Evolutionary conservation across 2,888 invertebrate species (phyloP).

Genomic region (Stenichneumon culpator): DNA sequence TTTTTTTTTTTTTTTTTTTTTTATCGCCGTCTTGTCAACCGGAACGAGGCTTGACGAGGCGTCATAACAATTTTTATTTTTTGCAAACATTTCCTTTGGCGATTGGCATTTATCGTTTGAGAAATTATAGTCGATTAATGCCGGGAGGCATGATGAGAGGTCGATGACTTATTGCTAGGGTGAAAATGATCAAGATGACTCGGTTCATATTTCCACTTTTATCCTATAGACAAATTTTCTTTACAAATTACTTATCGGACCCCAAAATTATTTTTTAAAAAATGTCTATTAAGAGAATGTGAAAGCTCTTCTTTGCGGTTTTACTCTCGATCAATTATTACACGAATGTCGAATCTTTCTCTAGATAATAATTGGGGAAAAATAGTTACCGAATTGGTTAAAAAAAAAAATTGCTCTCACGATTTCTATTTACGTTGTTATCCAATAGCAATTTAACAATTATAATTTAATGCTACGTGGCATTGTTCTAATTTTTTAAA

Average conservation of each 20-base stretch:
- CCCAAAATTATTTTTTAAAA: background rate
- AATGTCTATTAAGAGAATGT: background rate
- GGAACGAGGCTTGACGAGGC: conserved; percentile 58
- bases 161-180: background rate
- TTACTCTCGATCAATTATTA: background rate
- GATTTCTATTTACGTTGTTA: conserved; percentile 20
- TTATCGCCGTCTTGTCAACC: conserved; percentile 52
- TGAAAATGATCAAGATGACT: background rate
- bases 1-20: conserved; percentile 7
- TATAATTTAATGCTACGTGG: background rate
- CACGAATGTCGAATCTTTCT: too few relatives aligned
- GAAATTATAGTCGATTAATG: background rate
- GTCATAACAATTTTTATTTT: conserved; percentile 20
- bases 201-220: too few relatives aligned
- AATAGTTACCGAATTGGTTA: background rate
- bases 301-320: background rate
- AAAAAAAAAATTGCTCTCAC: background rate
- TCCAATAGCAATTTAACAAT: conserved; percentile 1
- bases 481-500: background rate
- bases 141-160: background rate
- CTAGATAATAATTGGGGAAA: background rate
- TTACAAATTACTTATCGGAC: background rate
- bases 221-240: too few relatives aligned
- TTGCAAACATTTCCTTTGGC: background rate
- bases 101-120: background rate